phyloP scores from a whole-genome alignment of 1,140 invertebrate species.

The Bombus sylvicola region DNA sequence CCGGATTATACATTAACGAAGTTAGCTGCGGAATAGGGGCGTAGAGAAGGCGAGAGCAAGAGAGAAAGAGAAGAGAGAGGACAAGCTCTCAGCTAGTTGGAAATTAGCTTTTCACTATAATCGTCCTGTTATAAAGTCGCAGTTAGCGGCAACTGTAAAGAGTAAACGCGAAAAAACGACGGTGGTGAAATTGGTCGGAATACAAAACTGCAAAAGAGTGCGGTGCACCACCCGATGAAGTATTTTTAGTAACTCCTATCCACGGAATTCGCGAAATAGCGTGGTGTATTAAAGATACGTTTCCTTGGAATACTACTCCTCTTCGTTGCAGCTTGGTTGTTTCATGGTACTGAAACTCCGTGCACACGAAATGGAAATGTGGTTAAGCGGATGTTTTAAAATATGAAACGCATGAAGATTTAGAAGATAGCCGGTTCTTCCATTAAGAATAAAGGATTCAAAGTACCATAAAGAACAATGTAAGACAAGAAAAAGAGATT shows the following conservation, averaged over 20 bases:
- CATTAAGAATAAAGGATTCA: background rate
- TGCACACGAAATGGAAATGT: background rate
- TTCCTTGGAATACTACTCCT: background rate
- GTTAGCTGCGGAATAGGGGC: slow-evolving; percentile 70
- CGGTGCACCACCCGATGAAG: background rate
- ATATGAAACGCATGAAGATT: background rate
- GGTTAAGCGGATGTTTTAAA: background rate
- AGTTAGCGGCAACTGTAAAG: slow-evolving; percentile 41
- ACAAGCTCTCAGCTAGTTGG: slow-evolving; percentile 69
- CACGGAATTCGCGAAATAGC: background rate
- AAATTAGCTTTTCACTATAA: slow-evolving; percentile 76
- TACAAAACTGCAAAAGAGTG: background rate
- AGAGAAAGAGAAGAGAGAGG: background rate
- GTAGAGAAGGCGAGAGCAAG: background rate
- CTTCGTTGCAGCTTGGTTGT: background rate
- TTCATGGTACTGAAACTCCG: background rate
- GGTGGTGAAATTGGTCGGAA: slow-evolving; percentile 5
- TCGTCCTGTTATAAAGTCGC: slow-evolving; percentile 70
- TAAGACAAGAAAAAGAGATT: background rate
- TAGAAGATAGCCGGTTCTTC: background rate
- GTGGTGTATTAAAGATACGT: background rate
- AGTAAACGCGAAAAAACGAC: slow-evolving; percentile 17
- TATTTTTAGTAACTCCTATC: background rate
- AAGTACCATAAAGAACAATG: background rate
- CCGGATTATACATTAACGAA: slow-evolving; percentile 82